Conservation (phyloP, 2,888 invertebrate species). For the Chrysolina haemoptera region DNA sequence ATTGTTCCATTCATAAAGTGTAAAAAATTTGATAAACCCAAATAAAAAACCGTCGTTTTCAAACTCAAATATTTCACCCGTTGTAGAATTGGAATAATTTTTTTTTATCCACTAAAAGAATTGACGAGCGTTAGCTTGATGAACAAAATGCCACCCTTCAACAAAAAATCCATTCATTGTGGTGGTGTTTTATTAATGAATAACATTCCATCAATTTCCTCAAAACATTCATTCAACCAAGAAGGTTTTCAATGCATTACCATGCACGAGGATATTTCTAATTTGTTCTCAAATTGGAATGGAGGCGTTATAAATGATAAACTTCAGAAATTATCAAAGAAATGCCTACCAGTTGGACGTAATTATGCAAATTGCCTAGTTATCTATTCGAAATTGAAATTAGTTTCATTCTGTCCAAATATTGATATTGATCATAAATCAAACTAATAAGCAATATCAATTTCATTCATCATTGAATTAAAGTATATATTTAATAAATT, state of each 20-base stretch:
- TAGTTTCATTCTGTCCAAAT: slow-evolving; percentile 22
- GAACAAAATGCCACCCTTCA: too few species aligned
- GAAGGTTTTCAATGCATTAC: not conserved
- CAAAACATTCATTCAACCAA: not conserved
- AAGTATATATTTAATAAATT: not conserved
- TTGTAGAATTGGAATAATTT: not conserved
- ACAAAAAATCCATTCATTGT: too few species aligned
- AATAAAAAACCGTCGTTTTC: too few species aligned
- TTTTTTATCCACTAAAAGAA: too few species aligned
- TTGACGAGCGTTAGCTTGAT: too few species aligned
- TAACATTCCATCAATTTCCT: not conserved
- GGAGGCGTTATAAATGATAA: slow-evolving; percentile 13
- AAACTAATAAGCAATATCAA: slow-evolving; percentile 17
- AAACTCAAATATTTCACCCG: too few species aligned
- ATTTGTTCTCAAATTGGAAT: not conserved
- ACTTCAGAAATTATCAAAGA: not conserved
- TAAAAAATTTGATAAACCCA: too few species aligned
- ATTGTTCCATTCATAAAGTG: too few species aligned
- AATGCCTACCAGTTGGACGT: slow-evolving; percentile 9
- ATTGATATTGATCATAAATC: slow-evolving; percentile 22
- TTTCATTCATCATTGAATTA: slow-evolving; percentile 1
- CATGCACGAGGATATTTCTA: not conserved
- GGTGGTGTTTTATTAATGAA: not conserved
- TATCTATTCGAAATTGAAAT: slow-evolving; percentile 19
- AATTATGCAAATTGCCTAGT: slow-evolving; percentile 20